Evolutionary conservation across 2,113 vertebrate genomes (phyloP), one percentile per base, ranked within the genome.

Genomic region (Apus apus): DNA sequence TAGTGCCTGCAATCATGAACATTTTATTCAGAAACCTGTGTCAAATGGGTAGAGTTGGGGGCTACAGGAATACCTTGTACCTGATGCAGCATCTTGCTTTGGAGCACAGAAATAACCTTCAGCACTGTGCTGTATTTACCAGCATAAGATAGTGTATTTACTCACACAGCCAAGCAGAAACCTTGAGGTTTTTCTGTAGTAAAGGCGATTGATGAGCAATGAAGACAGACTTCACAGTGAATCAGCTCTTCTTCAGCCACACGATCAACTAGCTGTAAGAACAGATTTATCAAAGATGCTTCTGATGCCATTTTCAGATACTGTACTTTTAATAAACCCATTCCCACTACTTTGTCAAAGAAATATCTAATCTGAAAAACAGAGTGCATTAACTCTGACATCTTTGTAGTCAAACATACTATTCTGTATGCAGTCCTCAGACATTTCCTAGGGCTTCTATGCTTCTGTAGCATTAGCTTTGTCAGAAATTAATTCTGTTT

Each of bases 271-370:
- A 78, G 68, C 53, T 92, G 15, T 61, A 88, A 86, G 48, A 64
- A 95, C 3, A 60, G 38, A 88, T 93, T 60, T 40, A 53, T 86
- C 79, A 38, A 48, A 93, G 56, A 45, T 25, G 30, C 15, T 78
- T 60, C 73, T 67, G 70, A 82, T 75, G 76, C 26, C 73, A 13
- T 45, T 75, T 57, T 48, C 54, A 48, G 29, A 89, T 30, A 34
- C 57, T 75, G 26, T 36, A 40, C 21, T 94, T 89, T 36, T 32
- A 94, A 89, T 68, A 87, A 91, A 68, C 13, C 65, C 60, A 32
- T 82, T 85, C 91, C 84, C 74, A 89, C 62, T 68, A n/a, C 34
- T 79, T 78, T 72, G 61, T 82, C 91, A 91, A 91, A 93, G 36
- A 87, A 94, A 94, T 85, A 89, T 70, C 53, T 54, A 40, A 48